Evolutionary conservation across 2,888 invertebrate species (phyloP).

Genomic region (Thymelicus lineola): DNA sequence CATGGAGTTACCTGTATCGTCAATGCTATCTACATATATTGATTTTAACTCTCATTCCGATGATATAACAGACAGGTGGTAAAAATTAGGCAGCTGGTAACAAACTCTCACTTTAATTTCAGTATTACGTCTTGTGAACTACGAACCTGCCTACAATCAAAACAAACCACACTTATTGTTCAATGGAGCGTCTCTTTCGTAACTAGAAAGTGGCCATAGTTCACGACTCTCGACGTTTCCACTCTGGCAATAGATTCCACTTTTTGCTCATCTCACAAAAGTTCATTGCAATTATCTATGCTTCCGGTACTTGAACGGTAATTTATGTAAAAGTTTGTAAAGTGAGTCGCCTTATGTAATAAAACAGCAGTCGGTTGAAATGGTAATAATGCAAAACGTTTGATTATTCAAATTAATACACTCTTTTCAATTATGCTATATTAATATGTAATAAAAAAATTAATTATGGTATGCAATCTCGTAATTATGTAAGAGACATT

Average conservation of each 20-base stretch:
- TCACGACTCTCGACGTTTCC: slow-evolving; percentile 49
- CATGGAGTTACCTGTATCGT: too few relatives aligned
- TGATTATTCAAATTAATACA: slow-evolving; percentile 29
- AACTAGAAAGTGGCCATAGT: slow-evolving; percentile 73
- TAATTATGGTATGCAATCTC: slow-evolving; percentile 21
- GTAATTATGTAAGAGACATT: slow-evolving; percentile 37
- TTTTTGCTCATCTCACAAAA: slow-evolving; percentile 44
- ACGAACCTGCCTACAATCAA: slow-evolving; percentile 45
- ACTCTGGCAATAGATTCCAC: slow-evolving; percentile 39
- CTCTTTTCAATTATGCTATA: neutral
- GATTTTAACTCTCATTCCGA: neutral
- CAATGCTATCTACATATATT: too few relatives aligned
- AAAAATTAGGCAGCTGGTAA: neutral
- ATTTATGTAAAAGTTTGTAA: slow-evolving; percentile 37
- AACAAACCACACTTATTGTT: slow-evolving; percentile 62
- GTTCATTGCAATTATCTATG: slow-evolving; percentile 27
- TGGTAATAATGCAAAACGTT: slow-evolving; percentile 22
- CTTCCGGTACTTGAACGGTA: slow-evolving; percentile 38
- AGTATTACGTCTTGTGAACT: slow-evolving; percentile 49
- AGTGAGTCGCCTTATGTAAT: slow-evolving; percentile 14
- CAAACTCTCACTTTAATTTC: slow-evolving; percentile 15
- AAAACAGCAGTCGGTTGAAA: slow-evolving; percentile 1
- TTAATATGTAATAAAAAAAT: neutral
- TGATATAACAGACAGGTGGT: neutral
- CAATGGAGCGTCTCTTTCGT: slow-evolving; percentile 74